phyloP scores from a whole-genome alignment of 2,113 vertebrate species.

The Bostrychus sinensis region DNA sequence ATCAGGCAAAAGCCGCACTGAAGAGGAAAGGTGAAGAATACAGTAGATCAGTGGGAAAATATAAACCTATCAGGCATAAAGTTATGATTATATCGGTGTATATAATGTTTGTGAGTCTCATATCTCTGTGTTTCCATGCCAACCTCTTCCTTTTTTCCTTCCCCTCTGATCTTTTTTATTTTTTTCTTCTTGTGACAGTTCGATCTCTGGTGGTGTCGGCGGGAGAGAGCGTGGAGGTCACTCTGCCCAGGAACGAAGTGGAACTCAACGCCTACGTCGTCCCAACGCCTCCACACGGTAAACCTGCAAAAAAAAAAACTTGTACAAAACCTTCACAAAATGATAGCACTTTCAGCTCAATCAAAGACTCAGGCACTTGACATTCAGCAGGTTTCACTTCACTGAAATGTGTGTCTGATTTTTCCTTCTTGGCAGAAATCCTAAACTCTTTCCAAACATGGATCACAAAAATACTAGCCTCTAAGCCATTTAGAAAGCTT shows the following conservation, averaged over 20 bases:
- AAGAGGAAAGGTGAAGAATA: no score
- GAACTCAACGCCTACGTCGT: slow-evolving; percentile 92
- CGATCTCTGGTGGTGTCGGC: slow-evolving; percentile 94
- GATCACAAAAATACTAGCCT: no score
- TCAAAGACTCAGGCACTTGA: not conserved
- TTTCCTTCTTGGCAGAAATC: no score
- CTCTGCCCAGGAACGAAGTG: slow-evolving; percentile 89
- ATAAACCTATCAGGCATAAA: no score
- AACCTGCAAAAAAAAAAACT: no score
- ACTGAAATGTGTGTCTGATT: no score
- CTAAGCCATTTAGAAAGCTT: no score
- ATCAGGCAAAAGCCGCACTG: no score
- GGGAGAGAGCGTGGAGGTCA: slow-evolving; percentile 91
- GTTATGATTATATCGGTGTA: no score
- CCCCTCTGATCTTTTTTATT: not conserved
- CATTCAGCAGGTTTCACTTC: not conserved
- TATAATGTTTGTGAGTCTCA: not conserved
- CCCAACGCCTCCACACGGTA: slow-evolving; percentile 83
- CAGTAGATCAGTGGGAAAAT: no score
- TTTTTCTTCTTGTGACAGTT: slow-evolving; percentile 46
- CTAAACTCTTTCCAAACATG: no score
- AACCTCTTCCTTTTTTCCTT: not conserved
- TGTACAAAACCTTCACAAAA: not conserved
- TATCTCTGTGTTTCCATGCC: not conserved
- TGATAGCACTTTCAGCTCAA: no score